Evolutionary conservation across 1,140 invertebrate genomes (phyloP), one percentile per base, ranked within the genome.

Genomic region (Heliconius congener): DNA sequence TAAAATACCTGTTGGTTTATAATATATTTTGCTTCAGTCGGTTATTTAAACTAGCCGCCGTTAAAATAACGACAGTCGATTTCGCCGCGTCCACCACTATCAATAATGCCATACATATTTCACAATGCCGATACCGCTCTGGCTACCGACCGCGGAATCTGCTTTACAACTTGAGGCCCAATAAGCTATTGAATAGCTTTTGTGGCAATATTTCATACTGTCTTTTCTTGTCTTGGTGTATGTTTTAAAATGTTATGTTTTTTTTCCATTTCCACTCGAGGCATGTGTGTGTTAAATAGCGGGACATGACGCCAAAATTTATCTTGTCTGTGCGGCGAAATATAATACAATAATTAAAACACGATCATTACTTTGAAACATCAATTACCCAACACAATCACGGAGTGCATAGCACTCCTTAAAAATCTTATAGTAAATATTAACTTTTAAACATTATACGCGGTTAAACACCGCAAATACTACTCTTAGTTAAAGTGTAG

Each of bases 21-120:
- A 66, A 66, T 16, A 30, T 27, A 60, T 60, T 60, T 27, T 11
- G 57, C n/a, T 60, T 23, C 57, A 60, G 23, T 60, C 57, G 8
- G 57, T 8, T 27, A 30, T 66, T 66, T 66, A 16, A 66, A 66
- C 60, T 66, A 3, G 60, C 27, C 13, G 60, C 11, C 30, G 19
- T 18, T 76, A 76, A 76, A 76, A 76, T 34, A 76, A 76, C 42
- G 60, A 50, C 39, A 70, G 70, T 76, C 74, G 23, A 72, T 71
- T 34, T 37, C 70, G 8, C 23, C 18, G 30, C 73, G 78, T 60
- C 79, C 79, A 70, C 70, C 71, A 77, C 73, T 76, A 83, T 83
- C 76, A 83, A 83, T 85, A 23, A 23, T 23, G 23, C 23, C 23
- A 23, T 23, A 23, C 23, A 23, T 23, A 82, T 84, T 82, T 79